These are phyloP conservation scores for Hemicrepidius hirtus DNA, from an alignment of 2,888 invertebrate species.

Conservation along the genomic window DNA sequence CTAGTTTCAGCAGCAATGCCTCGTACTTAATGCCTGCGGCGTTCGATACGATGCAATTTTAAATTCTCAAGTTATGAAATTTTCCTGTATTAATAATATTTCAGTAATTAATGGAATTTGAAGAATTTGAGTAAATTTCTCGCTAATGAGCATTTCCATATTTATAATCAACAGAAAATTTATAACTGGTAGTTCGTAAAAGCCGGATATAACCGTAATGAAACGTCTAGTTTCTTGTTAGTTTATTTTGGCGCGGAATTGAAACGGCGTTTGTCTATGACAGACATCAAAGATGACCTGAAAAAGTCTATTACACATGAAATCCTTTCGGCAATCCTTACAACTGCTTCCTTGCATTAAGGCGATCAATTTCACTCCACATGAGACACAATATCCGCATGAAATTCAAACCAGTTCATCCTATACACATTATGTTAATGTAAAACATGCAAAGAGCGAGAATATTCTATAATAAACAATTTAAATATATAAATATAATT, in stretches of 20 bases:
- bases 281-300: conserved; percentile 15
- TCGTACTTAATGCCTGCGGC: neutral
- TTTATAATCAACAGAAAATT: neutral
- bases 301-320: conserved; percentile 3
- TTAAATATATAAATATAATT: no score
- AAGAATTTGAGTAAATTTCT: neutral
- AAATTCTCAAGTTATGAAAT: neutral
- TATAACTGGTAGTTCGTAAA: neutral
- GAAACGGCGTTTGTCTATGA: neutral
- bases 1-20: neutral
- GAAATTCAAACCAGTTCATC: no score
- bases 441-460: no score
- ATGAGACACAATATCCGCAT: no score
- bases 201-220: conserved; percentile 14
- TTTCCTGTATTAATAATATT: neutral
- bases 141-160: neutral
- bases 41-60: conserved; percentile 23
- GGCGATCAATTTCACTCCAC: neutral
- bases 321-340: neutral
- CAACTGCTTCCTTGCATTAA: conserved; percentile 11
- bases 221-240: neutral
- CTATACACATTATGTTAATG: no score
- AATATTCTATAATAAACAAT: no score
- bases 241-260: conserved; percentile 6
- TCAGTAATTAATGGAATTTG: neutral